Base-by-base conservation (phyloP, 1,140 invertebrate genomes). In the Heliconius himera region DNA sequence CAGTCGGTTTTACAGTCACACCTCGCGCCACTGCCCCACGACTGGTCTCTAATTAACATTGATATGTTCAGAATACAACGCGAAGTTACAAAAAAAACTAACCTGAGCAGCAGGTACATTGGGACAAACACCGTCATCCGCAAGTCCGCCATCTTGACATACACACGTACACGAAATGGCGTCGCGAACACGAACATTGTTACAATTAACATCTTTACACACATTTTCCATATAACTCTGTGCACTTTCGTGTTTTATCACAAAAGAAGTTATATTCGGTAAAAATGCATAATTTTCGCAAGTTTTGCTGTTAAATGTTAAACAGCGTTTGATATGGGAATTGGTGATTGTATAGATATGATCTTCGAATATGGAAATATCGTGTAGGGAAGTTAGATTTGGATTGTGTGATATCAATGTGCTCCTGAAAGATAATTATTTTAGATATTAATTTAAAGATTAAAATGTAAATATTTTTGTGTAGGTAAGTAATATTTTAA, bases 351-450 rank as follows among this genome's bases (percentile, higher is more conserved):
- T 96, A 83, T 96, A 97, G 1, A 96, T 88, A 66, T 95, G 88
- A 83, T 97, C 95, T 86, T 97, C 96, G 85, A 95, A 96, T 16
- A 97, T 84, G n/a, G 89, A 94, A 1, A 96, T 83, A 0, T 92
- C 92, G 2, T 89, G 89, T 0, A 93, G 95, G 56, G 91, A 91
- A 54, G 26, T 13, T 66, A 46, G n/a, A 33, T 46, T 54, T 54
- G 51, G 70, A 22, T 73, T 49, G 20, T 74, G 26, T 4, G 29
- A 26, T 22, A 74, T 22, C 3, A 78, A 22, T 8, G 77, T 73
- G 20, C 22, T 46, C 51, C 77, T 73, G 70, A 70, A 70, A 77
- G 49, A 8, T 20, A 66, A 26, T 8, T 8, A 56, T 22, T 56
- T 18, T 18, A 18, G 18, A 18, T n/a, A 18, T 18, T 18, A 20